These are phyloP conservation scores for Catharus bicknelli DNA, from an alignment of 2,113 vertebrate genomes.

Conservation along the genomic window DNA sequence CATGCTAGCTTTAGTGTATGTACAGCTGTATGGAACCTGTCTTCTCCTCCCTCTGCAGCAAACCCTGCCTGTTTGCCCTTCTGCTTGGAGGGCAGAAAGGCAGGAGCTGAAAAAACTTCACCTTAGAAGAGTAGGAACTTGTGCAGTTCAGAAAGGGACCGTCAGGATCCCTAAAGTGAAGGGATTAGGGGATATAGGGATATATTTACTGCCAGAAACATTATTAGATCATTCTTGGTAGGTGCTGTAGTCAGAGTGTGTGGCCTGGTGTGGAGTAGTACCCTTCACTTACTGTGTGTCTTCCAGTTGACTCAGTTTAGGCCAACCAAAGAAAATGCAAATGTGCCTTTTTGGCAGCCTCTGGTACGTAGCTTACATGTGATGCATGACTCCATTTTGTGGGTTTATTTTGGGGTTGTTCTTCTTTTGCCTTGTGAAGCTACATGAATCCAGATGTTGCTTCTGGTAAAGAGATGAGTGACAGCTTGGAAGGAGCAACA, in stretches of 20 bases:
- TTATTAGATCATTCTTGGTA: neutral
- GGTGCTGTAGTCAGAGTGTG: neutral
- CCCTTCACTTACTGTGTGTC: neutral
- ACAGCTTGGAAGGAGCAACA: slow-evolving; percentile 85
- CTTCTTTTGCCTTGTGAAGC: slow-evolving; percentile 42
- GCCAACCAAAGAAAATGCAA: neutral
- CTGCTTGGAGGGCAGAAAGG: neutral
- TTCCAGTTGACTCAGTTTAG: neutral
- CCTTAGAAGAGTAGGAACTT: neutral
- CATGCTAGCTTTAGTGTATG: neutral
- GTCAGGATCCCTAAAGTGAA: neutral
- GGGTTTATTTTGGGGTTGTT: neutral
- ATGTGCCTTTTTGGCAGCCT: neutral
- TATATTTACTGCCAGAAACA: neutral
- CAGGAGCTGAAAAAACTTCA: neutral
- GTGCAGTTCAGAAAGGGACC: neutral
- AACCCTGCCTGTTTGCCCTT: neutral
- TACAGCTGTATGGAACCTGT: neutral
- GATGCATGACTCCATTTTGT: fast-evolving
- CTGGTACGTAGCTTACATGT: neutral
- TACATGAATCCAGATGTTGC: slow-evolving; percentile 84
- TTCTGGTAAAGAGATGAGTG: slow-evolving; percentile 92
- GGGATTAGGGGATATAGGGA: no score
- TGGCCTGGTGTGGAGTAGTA: neutral
- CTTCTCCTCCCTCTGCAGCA: neutral